Evolutionary conservation across 2,797 vertebrate genomes (phyloP).

Genomic region (Lutjanus campechanus): DNA sequence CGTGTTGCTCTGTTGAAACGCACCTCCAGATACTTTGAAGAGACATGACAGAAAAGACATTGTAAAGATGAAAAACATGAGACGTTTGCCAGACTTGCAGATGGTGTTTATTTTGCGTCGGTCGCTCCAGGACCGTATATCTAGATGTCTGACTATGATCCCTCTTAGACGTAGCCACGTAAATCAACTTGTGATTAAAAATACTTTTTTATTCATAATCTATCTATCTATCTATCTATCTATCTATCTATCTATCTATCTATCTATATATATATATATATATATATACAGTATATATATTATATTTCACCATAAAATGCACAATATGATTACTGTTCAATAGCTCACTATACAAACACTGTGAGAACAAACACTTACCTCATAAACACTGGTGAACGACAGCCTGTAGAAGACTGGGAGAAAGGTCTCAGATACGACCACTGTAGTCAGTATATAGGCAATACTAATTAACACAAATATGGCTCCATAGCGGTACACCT

Average conservation of each 20-base stretch:
- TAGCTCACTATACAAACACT: background rate
- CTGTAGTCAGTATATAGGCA: background rate
- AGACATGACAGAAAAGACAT: background rate
- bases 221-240: too few relatives aligned
- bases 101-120: too few relatives aligned
- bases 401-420: constrained; percentile 24
- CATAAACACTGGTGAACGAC: constrained; percentile 3
- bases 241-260: too few relatives aligned
- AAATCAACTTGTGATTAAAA: too few relatives aligned
- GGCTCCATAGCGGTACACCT: constrained; percentile 19
- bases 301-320: background rate
- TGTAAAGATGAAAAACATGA: too few relatives aligned
- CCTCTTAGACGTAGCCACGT: too few relatives aligned
- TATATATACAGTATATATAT: background rate
- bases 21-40: constrained; percentile 18
- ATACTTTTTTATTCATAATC: too few relatives aligned
- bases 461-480: background rate
- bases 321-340: background rate
- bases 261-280: too few relatives aligned
- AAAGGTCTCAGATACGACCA: constrained; percentile 4
- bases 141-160: too few relatives aligned
- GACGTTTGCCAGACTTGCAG: too few relatives aligned
- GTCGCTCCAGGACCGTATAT: too few relatives aligned
- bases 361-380: background rate
- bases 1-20: constrained; percentile 25